phyloP scores from a whole-genome alignment of 2,113 vertebrate genomes.

The Donacobius atricapilla region DNA sequence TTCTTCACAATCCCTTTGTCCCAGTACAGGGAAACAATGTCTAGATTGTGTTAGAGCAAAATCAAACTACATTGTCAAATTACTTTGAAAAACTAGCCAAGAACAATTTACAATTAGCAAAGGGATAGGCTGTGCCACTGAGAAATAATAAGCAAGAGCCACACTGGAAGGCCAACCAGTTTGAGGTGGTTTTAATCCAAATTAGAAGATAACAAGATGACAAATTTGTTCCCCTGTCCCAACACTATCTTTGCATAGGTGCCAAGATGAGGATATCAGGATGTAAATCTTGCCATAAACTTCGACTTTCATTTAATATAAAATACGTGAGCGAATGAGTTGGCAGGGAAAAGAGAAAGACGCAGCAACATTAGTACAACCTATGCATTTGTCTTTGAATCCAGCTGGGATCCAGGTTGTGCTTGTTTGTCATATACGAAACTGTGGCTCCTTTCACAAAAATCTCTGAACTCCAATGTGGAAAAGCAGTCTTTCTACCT shows the following conservation, averaged over 20 bases:
- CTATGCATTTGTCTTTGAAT: background rate
- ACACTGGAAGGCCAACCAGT: background rate
- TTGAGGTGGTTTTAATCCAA: background rate
- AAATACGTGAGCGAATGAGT: background rate
- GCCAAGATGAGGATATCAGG: background rate
- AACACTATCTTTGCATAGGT: background rate
- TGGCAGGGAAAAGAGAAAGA: background rate
- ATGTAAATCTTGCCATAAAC: background rate
- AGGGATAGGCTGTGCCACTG: background rate
- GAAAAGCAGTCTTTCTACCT: background rate
- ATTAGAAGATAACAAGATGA: background rate
- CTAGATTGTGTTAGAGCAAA: conserved; percentile 9
- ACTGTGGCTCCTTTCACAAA: background rate
- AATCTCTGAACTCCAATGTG: background rate
- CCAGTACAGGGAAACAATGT: background rate
- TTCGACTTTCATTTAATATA: background rate
- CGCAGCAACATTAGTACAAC: background rate
- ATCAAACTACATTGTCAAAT: conserved; percentile 34
- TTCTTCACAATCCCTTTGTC: background rate
- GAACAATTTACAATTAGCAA: conserved; percentile 15
- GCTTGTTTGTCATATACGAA: background rate
- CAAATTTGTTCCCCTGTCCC: background rate
- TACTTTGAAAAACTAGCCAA: conserved; percentile 28
- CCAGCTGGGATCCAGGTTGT: background rate
- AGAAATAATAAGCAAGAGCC: background rate